A percentile compares a stretch with the other conserved stretches of the same genome.
Evolutionary conservation across 2,797 vertebrate species (phyloP).

Genomic region (Enteromius argenteus): DNA sequence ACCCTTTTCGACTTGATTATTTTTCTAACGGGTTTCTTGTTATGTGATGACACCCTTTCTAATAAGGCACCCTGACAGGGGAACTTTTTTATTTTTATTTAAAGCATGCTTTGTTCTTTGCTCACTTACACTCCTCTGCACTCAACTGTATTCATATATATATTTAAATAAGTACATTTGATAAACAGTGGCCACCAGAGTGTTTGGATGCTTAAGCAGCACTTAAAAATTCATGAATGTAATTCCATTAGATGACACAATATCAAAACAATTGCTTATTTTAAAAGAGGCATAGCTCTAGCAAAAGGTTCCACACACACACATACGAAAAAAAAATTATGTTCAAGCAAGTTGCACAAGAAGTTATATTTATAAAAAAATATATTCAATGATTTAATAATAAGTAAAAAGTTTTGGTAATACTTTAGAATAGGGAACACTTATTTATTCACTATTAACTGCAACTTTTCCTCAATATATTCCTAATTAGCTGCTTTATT

Average conservation of each 20-base stretch:
- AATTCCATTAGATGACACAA: neutral
- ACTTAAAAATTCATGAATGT: neutral
- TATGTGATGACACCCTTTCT: constrained; percentile 22
- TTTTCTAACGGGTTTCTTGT: constrained; percentile 31
- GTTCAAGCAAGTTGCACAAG: no score
- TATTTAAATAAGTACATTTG: neutral
- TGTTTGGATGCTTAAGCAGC: neutral
- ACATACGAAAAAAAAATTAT: no score
- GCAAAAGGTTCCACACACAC: neutral
- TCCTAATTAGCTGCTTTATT: no score
- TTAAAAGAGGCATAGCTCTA: neutral
- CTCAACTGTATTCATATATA: neutral
- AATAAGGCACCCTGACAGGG: constrained; percentile 20
- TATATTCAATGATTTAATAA: neutral
- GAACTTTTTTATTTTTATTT: constrained; percentile 32
- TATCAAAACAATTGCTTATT: constrained; percentile 7
- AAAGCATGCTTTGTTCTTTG: neutral
- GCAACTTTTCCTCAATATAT: no score
- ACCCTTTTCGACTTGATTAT: constrained; percentile 19
- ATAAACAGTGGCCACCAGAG: neutral
- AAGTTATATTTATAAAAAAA: no score
- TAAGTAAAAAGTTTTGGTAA: no score
- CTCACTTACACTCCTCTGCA: neutral
- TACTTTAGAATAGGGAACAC: no score
- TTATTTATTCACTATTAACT: no score